phyloP scores from a whole-genome alignment of 2,113 vertebrate genomes.

The Pteruthius melanotis region DNA sequence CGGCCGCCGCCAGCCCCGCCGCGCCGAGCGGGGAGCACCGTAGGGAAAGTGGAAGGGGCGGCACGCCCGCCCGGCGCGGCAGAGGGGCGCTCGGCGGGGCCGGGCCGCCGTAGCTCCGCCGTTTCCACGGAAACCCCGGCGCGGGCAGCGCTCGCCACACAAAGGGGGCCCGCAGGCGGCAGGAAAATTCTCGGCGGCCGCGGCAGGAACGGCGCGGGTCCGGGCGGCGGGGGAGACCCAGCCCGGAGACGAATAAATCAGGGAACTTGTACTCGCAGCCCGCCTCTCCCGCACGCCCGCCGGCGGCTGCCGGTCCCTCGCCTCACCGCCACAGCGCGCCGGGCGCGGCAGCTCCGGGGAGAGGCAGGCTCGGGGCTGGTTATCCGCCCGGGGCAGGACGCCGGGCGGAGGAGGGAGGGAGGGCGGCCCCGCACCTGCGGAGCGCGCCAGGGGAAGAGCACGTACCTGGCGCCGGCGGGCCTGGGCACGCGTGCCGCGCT shows the following conservation, averaged over 20 bases:
- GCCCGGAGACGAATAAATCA: no score
- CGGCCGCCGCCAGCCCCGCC: no score
- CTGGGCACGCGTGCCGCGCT: slow-evolving; percentile 4
- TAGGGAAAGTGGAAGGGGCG: slow-evolving; percentile 17
- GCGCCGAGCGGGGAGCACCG: neutral
- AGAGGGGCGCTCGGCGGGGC: neutral
- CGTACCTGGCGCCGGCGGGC: slow-evolving; percentile 64
- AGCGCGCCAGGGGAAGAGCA: neutral
- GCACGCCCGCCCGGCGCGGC: neutral
- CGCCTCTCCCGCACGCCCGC: neutral
- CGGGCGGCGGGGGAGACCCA: neutral
- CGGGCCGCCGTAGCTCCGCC: neutral
- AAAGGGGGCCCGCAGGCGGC: slow-evolving; percentile 6
- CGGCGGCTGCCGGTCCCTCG: no score
- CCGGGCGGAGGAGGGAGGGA: neutral
- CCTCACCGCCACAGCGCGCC: no score
- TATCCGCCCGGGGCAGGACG: neutral
- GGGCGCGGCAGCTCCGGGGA: no score
- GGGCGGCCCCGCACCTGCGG: neutral
- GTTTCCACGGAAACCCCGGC: slow-evolving; percentile 72
- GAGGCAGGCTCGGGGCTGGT: neutral
- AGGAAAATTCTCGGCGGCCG: neutral
- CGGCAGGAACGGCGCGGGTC: neutral
- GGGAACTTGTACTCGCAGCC: no score
- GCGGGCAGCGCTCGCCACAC: slow-evolving; percentile 28